A percentile compares a stretch with the other conserved stretches of the same genome.
These are phyloP conservation scores for Canis aureus DNA, from an alignment of 2,113 vertebrate species.

Conservation along the genomic window DNA sequence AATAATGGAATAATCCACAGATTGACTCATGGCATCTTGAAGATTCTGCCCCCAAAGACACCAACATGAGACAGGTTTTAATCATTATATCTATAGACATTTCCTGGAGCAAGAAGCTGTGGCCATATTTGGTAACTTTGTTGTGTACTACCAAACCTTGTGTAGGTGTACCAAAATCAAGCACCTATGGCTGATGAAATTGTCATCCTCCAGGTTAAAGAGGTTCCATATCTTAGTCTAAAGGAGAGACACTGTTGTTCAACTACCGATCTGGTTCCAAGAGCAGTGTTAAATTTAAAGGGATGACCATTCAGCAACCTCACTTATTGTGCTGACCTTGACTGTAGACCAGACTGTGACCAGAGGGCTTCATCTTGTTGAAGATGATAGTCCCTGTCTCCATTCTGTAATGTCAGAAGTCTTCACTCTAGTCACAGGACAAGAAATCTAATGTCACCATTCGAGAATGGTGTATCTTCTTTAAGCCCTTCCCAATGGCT, in stretches of 20 bases:
- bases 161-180: neutral
- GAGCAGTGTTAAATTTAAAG: neutral
- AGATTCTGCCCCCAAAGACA: neutral
- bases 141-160: neutral
- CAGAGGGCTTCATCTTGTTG: neutral
- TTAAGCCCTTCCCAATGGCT: slow-evolving; percentile 23
- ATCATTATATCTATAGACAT: neutral
- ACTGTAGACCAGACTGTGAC: neutral
- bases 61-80: slow-evolving; percentile 28
- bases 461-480: neutral
- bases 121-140: neutral
- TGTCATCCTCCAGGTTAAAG: neutral
- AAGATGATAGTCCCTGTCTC: neutral
- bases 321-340: neutral
- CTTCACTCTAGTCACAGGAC: neutral
- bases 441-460: neutral
- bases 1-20: neutral
- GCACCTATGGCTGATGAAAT: neutral
- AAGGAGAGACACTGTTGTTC: neutral
- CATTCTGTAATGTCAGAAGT: neutral
- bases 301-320: neutral
- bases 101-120: slow-evolving; percentile 19
- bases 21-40: neutral
- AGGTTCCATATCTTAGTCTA: neutral
- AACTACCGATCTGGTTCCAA: slow-evolving; percentile 1